These are phyloP conservation scores for Hybognathus amarus DNA, from an alignment of 2,797 vertebrate species.

Conservation along the genomic window DNA sequence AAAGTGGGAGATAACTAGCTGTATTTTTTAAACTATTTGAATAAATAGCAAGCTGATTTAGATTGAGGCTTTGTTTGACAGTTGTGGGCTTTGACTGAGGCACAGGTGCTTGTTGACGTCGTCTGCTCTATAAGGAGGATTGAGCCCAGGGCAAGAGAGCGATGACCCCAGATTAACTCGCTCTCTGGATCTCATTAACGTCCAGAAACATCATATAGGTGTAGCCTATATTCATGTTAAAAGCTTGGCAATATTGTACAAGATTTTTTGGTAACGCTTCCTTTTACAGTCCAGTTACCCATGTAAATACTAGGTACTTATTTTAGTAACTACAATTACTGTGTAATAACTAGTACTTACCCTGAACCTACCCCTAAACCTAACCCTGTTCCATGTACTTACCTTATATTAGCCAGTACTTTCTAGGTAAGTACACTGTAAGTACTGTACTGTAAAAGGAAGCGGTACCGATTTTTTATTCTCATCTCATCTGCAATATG, in stretches of 20 bases:
- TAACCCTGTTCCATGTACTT: too few relatives aligned
- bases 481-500: neutral
- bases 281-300: too few relatives aligned
- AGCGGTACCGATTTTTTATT: too few relatives aligned
- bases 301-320: too few relatives aligned
- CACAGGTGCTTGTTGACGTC: conserved; percentile 50
- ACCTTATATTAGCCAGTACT: too few relatives aligned
- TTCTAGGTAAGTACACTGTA: too few relatives aligned
- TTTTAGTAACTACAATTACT: too few relatives aligned
- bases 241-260: neutral
- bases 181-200: conserved; percentile 45
- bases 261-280: too few relatives aligned
- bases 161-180: conserved; percentile 71
- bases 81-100: neutral
- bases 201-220: conserved; percentile 38
- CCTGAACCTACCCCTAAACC: too few relatives aligned
- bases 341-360: too few relatives aligned
- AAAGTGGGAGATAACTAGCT: neutral
- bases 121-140: conserved; percentile 62
- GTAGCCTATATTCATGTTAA: neutral
- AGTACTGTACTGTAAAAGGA: too few relatives aligned
- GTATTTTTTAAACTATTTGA: neutral
- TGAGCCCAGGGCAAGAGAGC: conserved; percentile 65
- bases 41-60: neutral
- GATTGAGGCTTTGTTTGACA: neutral